phyloP scores from a whole-genome alignment of 2,797 vertebrate genomes.

The Centroberyx gerrardi region DNA sequence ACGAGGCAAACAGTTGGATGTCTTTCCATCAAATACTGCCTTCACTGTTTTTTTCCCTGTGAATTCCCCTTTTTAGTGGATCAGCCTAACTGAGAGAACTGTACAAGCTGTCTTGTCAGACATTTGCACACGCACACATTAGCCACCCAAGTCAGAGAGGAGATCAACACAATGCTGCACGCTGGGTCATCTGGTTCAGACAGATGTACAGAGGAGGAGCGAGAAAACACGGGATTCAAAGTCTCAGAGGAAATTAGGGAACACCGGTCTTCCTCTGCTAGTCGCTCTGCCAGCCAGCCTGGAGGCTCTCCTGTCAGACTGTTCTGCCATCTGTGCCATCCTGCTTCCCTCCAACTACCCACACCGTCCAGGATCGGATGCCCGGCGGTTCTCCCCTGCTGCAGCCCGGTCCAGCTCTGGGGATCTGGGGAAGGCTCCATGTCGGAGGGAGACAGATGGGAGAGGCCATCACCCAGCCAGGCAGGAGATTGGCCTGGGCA shows the following conservation, averaged over 20 bases:
- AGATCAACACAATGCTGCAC: slow-evolving; percentile 28
- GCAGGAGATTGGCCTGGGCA: slow-evolving; percentile 36
- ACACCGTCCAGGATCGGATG: slow-evolving; percentile 22
- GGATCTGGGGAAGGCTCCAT: background rate
- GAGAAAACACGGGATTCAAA: slow-evolving; percentile 25
- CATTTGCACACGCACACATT: slow-evolving; percentile 10
- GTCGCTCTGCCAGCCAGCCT: slow-evolving; percentile 37
- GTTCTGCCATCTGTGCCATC: slow-evolving; percentile 56
- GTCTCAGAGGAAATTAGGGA: background rate
- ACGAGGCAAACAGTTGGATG: background rate
- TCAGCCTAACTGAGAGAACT: background rate
- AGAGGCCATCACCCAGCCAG: slow-evolving; percentile 10
- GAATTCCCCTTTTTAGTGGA: background rate
- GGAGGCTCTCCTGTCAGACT: slow-evolving; percentile 32
- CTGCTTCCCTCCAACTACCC: slow-evolving; percentile 43
- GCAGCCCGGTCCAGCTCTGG: background rate
- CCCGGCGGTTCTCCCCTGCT: slow-evolving; percentile 1
- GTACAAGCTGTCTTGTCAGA: slow-evolving; percentile 1
- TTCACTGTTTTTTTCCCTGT: slow-evolving; percentile 4
- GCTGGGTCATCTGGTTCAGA: slow-evolving; percentile 54
- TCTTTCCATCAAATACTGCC: background rate
- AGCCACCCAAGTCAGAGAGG: slow-evolving; percentile 17
- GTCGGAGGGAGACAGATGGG: background rate
- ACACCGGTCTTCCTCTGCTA: slow-evolving; percentile 41
- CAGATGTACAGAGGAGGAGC: slow-evolving; percentile 33